Base-by-base conservation (phyloP, 2,888 invertebrate genomes). In the Pogonocherus hispidulus region DNA sequence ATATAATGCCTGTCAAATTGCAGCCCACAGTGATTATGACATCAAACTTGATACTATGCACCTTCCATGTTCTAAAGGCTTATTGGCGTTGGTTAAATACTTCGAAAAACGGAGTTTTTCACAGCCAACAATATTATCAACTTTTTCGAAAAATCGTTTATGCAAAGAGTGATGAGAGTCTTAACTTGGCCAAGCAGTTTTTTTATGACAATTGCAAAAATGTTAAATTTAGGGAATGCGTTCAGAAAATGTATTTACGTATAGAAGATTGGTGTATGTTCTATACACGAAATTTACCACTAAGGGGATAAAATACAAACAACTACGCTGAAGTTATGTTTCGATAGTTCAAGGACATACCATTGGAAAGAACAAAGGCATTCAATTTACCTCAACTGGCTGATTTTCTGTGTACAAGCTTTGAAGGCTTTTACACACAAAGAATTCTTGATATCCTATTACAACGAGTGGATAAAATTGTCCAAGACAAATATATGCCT, bases 71-170 rank as follows among this genome's bases (percentile, higher is more conserved):
- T n/a, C 65, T 70, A 44, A 72, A 72, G 59, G 69, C 65, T 9
- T 65, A 56, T 57, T 72, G 72, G 68, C 60, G 49, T 19, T 72
- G 67, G 72, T n/a, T 72, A 49, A 9, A 32, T 27, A 54, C 37
- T 0, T 37, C 55, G 14, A 72, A 70, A 66, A 67, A 70, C 59
- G n/a, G 14, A 11, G 59, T 72, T 46, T 18, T 9, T 54, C 9
- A 14, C 54, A 54, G 2, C 1, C 54, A 54, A 54, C 3, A 11
- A 18, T 54, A 32, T 11, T 54, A 54, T 54, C 54, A 18, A 8
- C 8, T 54, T 3, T 54, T 32, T 54, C 14, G 54, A 2, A 54
- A 2, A 1, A 3, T 54, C 3, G 18, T 54, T 1, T 54, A 35
- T 18, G 54, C 35, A 6, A 54, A 35, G 9, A 1, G 0, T 11